Conservation (phyloP, 2,888 invertebrate species). For the Luffia ferchaultella region DNA sequence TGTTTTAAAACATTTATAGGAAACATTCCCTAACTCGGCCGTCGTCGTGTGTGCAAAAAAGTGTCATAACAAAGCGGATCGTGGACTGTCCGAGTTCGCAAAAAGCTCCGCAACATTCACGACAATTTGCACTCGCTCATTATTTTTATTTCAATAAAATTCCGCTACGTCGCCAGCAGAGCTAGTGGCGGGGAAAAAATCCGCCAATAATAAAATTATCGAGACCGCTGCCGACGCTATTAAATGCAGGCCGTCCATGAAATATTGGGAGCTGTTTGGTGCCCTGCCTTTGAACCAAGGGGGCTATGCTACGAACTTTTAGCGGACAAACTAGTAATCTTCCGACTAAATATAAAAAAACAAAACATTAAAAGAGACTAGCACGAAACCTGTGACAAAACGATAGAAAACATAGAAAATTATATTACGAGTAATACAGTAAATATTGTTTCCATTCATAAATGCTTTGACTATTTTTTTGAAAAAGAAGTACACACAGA, state of each 20-base stretch:
- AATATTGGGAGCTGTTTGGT: slow-evolving; percentile 40
- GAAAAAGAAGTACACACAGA: too few relatives aligned
- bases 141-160: slow-evolving; percentile 43
- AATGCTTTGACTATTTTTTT: too few relatives aligned
- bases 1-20: neutral
- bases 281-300: neutral
- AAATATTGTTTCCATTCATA: too few relatives aligned
- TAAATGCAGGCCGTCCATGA: slow-evolving; percentile 60
- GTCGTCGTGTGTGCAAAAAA: slow-evolving; percentile 11
- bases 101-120: slow-evolving; percentile 3
- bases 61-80: slow-evolving; percentile 11
- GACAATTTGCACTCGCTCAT: slow-evolving; percentile 20
- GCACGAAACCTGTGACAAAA: too few relatives aligned
- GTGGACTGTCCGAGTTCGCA: neutral
- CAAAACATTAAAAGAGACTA: too few relatives aligned
- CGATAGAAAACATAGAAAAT: too few relatives aligned
- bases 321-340: too few relatives aligned
- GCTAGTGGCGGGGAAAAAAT: slow-evolving; percentile 31
- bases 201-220: slow-evolving; percentile 62
- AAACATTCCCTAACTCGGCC: slow-evolving; percentile 41
- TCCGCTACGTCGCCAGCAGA: slow-evolving; percentile 40
- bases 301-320: neutral
- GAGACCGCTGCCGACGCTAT: slow-evolving; percentile 50
- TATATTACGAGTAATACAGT: too few relatives aligned
- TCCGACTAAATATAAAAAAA: too few relatives aligned